phyloP scores from a whole-genome alignment of 2,888 invertebrate species.

The Odontomyia ornata region DNA sequence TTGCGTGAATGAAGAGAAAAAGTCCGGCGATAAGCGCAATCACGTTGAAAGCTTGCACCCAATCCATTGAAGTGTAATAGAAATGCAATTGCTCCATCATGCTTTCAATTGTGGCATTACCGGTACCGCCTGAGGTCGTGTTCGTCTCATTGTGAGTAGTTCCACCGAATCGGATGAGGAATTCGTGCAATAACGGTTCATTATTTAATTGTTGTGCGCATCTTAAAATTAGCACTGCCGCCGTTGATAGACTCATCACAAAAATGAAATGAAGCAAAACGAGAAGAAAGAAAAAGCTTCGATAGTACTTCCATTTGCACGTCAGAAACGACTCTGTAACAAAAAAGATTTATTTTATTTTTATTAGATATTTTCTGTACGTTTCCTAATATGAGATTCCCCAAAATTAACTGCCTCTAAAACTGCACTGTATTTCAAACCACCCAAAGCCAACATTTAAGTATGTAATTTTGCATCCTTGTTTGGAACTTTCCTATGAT shows the following conservation, averaged over 20 bases:
- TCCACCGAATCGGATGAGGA: background rate
- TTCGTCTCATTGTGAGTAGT: background rate
- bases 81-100: conserved; percentile 5
- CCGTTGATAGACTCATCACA: conserved; percentile 61
- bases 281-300: conserved; percentile 65
- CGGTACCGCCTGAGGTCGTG: background rate
- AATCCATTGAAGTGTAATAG: conserved; percentile 44
- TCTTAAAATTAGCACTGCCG: conserved; percentile 47
- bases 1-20: conserved; percentile 56
- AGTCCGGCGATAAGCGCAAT: conserved; percentile 56
- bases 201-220: conserved; percentile 35
- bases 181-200: background rate
- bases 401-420: too few species aligned
- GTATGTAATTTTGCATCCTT: too few species aligned
- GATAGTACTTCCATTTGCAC: conserved; percentile 66
- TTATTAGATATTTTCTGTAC: too few species aligned
- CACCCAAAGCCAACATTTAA: too few species aligned
- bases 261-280: conserved; percentile 62
- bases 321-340: conserved; percentile 63
- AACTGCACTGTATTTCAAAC: too few species aligned
- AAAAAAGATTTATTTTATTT: too few species aligned
- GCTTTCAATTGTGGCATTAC: background rate
- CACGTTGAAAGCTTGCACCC: conserved; percentile 49
- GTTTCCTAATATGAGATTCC: too few species aligned
- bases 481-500: too few species aligned